Conservation (phyloP, 2,113 vertebrate genomes). For the Lycaon pictus region DNA sequence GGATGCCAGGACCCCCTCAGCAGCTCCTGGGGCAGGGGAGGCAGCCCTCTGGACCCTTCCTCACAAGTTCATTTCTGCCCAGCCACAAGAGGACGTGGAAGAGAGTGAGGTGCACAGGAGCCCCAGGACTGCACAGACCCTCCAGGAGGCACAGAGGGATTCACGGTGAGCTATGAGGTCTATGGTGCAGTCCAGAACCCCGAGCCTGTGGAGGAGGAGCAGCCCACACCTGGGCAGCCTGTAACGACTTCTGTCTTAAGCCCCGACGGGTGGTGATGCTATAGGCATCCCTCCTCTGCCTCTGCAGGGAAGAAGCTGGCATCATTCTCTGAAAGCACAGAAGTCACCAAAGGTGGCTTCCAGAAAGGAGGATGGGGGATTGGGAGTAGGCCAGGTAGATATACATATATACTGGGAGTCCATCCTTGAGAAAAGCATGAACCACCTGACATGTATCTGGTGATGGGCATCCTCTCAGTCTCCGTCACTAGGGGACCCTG, state of each 20-base stretch:
- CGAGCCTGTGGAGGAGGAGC: neutral
- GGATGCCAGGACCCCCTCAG: neutral
- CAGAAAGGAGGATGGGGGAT: neutral
- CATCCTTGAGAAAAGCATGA: neutral
- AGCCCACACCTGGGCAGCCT: neutral
- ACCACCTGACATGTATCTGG: rapidly evolving
- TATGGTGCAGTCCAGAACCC: neutral
- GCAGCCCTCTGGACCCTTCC: neutral
- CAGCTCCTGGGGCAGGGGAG: rapidly evolving
- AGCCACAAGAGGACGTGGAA: neutral
- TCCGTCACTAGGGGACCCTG: neutral
- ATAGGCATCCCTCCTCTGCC: neutral
- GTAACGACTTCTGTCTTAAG: neutral
- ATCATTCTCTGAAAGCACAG: neutral
- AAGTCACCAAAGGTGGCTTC: neutral
- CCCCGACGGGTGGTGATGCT: too few relatives aligned
- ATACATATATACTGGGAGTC: neutral
- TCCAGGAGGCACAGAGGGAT: neutral
- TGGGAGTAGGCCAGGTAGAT: neutral
- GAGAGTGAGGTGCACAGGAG: neutral
- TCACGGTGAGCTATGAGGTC: neutral
- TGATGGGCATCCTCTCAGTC: too few relatives aligned
- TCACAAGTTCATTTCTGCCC: neutral
- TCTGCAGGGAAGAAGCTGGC: neutral
- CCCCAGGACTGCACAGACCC: neutral